Conservation (phyloP, 2,113 vertebrate species). For the Motacilla tschutschensis region DNA sequence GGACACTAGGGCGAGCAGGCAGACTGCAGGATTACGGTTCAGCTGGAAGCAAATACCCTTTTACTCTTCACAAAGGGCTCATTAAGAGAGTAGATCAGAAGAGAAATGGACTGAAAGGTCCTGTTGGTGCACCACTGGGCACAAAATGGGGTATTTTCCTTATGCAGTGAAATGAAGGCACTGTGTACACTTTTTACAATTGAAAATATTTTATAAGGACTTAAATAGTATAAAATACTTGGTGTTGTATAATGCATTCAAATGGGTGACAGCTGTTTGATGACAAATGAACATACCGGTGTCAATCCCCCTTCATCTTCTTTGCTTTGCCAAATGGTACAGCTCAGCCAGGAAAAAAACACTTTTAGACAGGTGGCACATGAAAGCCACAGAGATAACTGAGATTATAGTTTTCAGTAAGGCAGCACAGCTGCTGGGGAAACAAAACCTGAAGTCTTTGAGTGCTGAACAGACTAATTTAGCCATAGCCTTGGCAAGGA, state of each 20-base stretch:
- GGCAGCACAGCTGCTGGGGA: background rate
- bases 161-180: background rate
- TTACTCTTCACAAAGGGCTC: background rate
- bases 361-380: background rate
- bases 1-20: background rate
- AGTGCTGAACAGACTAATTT: background rate
- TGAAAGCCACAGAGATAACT: background rate
- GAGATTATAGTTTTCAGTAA: background rate
- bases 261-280: background rate
- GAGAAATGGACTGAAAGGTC: background rate
- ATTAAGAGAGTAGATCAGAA: background rate
- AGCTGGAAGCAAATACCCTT: background rate
- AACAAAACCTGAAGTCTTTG: background rate
- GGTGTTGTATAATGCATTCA: background rate
- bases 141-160: background rate
- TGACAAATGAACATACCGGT: background rate
- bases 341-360: background rate
- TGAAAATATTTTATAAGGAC: background rate
- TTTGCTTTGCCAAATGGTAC: background rate
- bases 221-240: background rate
- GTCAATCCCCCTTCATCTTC: background rate
- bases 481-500: background rate
- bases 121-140: background rate
- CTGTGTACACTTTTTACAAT: background rate
- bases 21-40: background rate